Percentiles rank a stretch among this genome's conserved stretches.
These are phyloP conservation scores for Eumeta japonica DNA, from an alignment of 1,140 invertebrate species.

Conservation along the genomic window DNA sequence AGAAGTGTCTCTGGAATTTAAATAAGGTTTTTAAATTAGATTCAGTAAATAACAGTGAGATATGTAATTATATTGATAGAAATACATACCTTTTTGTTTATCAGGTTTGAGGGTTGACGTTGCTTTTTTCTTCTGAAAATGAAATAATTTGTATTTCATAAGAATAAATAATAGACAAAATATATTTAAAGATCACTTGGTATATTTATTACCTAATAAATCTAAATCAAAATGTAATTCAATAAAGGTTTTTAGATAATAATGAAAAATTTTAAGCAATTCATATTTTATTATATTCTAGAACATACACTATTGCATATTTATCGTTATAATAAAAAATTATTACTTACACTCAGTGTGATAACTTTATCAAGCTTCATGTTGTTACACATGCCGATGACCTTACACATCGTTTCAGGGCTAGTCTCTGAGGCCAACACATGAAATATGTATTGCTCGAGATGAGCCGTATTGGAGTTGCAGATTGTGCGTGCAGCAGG, in stretches of 20 bases:
- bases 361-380: slow-evolving; percentile 26
- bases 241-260: background rate
- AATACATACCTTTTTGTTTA: too few relatives aligned
- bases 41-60: too few relatives aligned
- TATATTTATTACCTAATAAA: too few relatives aligned
- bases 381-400: slow-evolving; percentile 43
- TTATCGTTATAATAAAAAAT: background rate
- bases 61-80: too few relatives aligned
- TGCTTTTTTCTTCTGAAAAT: too few relatives aligned
- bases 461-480: slow-evolving; percentile 28
- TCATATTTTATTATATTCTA: background rate
- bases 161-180: too few relatives aligned
- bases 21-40: background rate
- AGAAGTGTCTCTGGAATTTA: slow-evolving; percentile 46
- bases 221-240: too few relatives aligned
- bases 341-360: slow-evolving; percentile 19
- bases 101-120: too few relatives aligned
- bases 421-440: slow-evolving; percentile 27
- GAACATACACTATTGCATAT: background rate
- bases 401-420: slow-evolving; percentile 33
- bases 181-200: too few relatives aligned
- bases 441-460: slow-evolving; percentile 29
- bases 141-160: too few relatives aligned
- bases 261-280: background rate
- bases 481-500: slow-evolving; percentile 20